A percentile compares a stretch with the other conserved stretches of the same genome.
Conservation (phyloP, 2,113 vertebrate species). For the Puma concolor region DNA sequence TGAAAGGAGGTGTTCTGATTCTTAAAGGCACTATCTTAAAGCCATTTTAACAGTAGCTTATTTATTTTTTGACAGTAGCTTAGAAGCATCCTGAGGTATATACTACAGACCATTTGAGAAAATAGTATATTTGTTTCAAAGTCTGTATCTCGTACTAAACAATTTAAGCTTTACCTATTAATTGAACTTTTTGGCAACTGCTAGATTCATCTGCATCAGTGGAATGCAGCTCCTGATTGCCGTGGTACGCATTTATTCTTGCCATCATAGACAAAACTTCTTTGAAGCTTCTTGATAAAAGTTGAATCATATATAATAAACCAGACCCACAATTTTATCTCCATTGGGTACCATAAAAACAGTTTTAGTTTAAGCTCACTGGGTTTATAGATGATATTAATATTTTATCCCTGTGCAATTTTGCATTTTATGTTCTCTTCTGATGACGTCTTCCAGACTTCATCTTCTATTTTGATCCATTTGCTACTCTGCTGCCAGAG, state of each 20-base stretch:
- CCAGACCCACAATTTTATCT: background rate
- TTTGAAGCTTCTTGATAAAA: background rate
- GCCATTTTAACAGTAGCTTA: background rate
- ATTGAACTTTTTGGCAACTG: background rate
- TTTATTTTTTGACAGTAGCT: background rate
- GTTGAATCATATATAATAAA: background rate
- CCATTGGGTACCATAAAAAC: background rate
- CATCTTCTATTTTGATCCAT: background rate
- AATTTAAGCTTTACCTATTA: background rate
- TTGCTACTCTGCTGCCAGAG: background rate
- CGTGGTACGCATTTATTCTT: background rate
- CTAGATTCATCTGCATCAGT: background rate
- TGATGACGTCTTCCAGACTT: background rate
- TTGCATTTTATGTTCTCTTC: background rate
- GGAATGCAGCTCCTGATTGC: background rate
- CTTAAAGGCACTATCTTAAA: background rate
- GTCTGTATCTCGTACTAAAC: background rate
- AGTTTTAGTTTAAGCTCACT: background rate
- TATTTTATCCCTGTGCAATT: background rate
- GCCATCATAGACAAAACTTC: background rate
- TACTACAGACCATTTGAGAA: background rate
- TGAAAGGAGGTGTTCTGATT: background rate
- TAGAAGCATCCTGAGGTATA: background rate
- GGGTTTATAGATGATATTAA: background rate
- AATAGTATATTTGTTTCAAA: conserved; percentile 34